A percentile compares a stretch with the other conserved stretches of the same genome.
Conservation (phyloP, 1,140 invertebrate species). For the Acyrthosiphon pisum region DNA sequence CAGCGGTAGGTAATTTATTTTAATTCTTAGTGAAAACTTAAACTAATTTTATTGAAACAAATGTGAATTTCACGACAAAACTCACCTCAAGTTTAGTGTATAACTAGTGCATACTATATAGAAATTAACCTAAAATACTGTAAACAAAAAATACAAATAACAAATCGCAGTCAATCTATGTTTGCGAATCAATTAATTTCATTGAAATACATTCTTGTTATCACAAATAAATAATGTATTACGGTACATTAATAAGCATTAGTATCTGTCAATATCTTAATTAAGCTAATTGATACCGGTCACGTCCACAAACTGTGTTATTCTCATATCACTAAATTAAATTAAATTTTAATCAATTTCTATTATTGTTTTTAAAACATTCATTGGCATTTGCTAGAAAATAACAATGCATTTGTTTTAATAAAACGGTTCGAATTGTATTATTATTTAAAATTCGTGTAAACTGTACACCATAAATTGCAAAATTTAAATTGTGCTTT, state of each 20-base stretch:
- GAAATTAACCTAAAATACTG: background rate
- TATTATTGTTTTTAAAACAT: constrained; percentile 4
- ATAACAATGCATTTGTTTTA: background rate
- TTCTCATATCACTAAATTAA: background rate
- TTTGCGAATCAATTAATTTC: background rate
- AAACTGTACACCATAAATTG: background rate
- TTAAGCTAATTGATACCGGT: background rate
- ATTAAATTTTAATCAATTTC: background rate
- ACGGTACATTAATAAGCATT: background rate
- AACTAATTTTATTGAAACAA: background rate
- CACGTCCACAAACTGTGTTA: background rate
- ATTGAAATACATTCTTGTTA: background rate
- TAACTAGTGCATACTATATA: background rate
- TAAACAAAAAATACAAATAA: background rate
- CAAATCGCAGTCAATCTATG: background rate
- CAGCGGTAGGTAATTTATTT: background rate
- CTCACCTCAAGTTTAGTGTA: background rate
- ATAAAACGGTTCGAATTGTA: background rate
- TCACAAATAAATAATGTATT: background rate
- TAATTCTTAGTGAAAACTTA: background rate
- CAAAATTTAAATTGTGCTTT: background rate
- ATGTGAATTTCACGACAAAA: background rate
- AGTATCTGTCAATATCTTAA: background rate
- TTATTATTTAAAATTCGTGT: background rate
- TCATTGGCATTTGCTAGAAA: background rate